These are phyloP conservation scores for Ooceraea biroi DNA, from an alignment of 1,140 invertebrate genomes.

Conservation along the genomic window DNA sequence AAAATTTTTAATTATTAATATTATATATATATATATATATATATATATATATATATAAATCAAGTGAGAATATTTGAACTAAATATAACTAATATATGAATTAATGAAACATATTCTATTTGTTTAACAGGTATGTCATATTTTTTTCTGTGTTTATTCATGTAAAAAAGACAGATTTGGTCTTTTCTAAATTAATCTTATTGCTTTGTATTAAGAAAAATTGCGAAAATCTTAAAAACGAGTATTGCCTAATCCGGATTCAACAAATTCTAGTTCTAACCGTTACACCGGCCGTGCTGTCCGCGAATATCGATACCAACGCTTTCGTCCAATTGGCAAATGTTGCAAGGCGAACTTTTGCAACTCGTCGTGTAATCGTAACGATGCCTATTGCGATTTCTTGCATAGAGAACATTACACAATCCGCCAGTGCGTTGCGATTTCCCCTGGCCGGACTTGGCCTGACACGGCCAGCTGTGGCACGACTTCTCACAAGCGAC, in stretches of 20 bases:
- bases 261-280: constrained; percentile 14
- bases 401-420: constrained; percentile 75
- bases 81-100: background rate
- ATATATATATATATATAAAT: no score
- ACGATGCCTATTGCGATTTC: constrained; percentile 44
- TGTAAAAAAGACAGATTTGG: no score
- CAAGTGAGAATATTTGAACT: background rate
- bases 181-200: no score
- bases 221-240: no score
- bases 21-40: no score
- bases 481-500: constrained; percentile 47
- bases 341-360: constrained; percentile 56
- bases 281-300: constrained; percentile 40
- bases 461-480: constrained; percentile 72
- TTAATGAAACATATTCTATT: background rate
- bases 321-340: background rate
- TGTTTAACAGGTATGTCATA: no score
- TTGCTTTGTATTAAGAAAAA: no score
- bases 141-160: no score
- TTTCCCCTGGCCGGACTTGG: constrained; percentile 7
- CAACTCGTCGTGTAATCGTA: constrained; percentile 30
- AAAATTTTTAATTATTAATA: background rate
- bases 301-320: constrained; percentile 2
- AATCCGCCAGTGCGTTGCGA: constrained; percentile 53
- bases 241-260: background rate